Percentiles rank a stretch among this genome's conserved stretches.
These are phyloP conservation scores for Nothoprocta pentlandii DNA, from an alignment of 2,113 vertebrate genomes.

Conservation along the genomic window DNA sequence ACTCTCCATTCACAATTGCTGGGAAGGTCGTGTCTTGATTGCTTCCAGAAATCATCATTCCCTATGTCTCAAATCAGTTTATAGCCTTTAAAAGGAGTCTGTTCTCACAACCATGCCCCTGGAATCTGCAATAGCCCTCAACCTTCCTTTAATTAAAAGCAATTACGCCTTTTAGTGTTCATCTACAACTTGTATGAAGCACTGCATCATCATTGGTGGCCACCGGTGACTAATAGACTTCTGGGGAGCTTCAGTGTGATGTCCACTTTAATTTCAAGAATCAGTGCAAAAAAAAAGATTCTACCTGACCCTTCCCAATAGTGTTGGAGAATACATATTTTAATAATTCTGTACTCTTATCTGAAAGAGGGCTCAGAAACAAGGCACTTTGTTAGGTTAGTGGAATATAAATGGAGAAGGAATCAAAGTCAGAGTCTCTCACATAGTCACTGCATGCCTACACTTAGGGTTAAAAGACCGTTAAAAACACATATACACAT, in stretches of 20 bases:
- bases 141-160: neutral
- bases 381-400: neutral
- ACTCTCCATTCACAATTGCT: neutral
- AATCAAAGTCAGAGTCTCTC: neutral
- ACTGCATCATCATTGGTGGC: fast-evolving
- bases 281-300: neutral
- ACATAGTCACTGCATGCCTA: neutral
- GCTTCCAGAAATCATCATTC: neutral
- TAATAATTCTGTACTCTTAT: neutral
- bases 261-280: neutral
- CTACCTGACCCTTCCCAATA: neutral
- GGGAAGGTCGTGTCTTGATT: neutral
- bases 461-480: neutral
- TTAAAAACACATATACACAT: too few species aligned
- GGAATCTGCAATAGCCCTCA: neutral
- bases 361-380: neutral
- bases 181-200: neutral
- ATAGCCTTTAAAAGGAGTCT: neutral
- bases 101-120: neutral
- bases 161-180: neutral
- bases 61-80: neutral
- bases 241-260: neutral
- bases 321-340: neutral
- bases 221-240: fast-evolving
- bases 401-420: neutral